A percentile compares a stretch with the other conserved stretches of the same genome.
Conservation (phyloP, 1,140 invertebrate genomes). For the Paralvinella palmiformis region DNA sequence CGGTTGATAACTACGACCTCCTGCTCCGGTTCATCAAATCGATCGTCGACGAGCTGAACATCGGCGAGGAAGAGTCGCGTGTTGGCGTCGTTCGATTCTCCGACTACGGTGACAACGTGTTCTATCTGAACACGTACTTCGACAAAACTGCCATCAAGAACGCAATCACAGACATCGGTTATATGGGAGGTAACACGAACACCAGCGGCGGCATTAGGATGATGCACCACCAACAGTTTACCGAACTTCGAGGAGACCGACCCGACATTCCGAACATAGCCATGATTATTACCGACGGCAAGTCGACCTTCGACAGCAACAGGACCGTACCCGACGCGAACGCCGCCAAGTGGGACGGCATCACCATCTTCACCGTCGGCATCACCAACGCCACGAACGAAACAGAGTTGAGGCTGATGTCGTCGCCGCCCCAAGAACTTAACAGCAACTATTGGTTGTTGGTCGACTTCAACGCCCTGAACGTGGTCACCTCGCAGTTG, state of each 20-base stretch:
- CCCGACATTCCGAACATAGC: conserved; percentile 20
- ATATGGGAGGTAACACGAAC: background rate
- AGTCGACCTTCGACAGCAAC: conserved; percentile 15
- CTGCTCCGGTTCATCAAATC: background rate
- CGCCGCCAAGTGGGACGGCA: conserved; percentile 25
- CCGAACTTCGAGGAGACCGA: conserved; percentile 25
- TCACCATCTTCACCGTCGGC: conserved; percentile 36
- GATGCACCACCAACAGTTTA: conserved; percentile 2
- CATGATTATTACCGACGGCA: conserved; percentile 30
- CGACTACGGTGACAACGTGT: background rate
- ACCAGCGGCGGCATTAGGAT: conserved; percentile 1
- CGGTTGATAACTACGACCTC: conserved; percentile 8
- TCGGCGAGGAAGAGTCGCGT: background rate
- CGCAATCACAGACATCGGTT: background rate
- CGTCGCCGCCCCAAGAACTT: conserved; percentile 3
- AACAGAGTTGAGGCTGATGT: conserved; percentile 12
- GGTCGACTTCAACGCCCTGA: background rate
- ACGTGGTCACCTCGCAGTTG: background rate
- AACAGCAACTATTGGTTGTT: background rate
- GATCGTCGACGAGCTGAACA: conserved; percentile 1
- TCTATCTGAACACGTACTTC: conserved; percentile 13
- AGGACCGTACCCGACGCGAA: conserved; percentile 19
- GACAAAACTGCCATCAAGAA: background rate
- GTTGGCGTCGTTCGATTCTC: conserved; percentile 11
- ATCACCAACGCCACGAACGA: conserved; percentile 8